Evolutionary conservation across 2,888 invertebrate genomes (phyloP), one percentile per base, ranked within the genome.

Genomic region (Ischnura elegans): DNA sequence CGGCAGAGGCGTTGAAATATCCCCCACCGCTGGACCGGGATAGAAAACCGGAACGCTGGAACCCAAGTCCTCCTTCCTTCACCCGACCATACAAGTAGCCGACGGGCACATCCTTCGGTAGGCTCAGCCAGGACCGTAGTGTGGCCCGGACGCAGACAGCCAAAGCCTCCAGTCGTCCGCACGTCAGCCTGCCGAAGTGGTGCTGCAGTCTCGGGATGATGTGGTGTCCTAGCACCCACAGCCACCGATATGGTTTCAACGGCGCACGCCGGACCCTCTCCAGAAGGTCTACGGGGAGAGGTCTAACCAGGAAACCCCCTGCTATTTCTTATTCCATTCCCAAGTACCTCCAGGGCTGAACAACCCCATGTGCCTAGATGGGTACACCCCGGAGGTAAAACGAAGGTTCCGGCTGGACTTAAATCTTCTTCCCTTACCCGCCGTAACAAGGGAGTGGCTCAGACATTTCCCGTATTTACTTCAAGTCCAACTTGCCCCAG

Each of bases 1-100:
- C 21, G 16, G 55, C 13, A 21, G 55, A 55, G 21, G 4, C 16
- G 5, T 10, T 5, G 5, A 21, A 19, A 55, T 55, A 4, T 55
- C 55, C 16, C 21, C 16, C 55, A 10, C 13, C 16, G 8, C 16
- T 47, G 47, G 16, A 55, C 19, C 21, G 55, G 55, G 55, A 55
- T 55, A 21, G 55, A 13, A 10, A 55, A 55, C 8, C 36, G 0
- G 0, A 85, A 13, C 13, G 43, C 13, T 85, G 85, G 42, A 13
- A 85, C 21, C 3, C 85, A 45, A 95, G 94, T 16, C 94, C 95
- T 93, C 94, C 95, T 93, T 95, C 95, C 87, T 76, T 94, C 0
- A 94, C 66, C 0, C 94, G n/a, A 0, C 95, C 95, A 85, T 96
- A 95, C 93, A 95, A 95, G 93, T 95, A 96, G 0, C 94, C 95